Conservation (phyloP, 2,113 vertebrate species). For the Pseudopipra pipra region DNA sequence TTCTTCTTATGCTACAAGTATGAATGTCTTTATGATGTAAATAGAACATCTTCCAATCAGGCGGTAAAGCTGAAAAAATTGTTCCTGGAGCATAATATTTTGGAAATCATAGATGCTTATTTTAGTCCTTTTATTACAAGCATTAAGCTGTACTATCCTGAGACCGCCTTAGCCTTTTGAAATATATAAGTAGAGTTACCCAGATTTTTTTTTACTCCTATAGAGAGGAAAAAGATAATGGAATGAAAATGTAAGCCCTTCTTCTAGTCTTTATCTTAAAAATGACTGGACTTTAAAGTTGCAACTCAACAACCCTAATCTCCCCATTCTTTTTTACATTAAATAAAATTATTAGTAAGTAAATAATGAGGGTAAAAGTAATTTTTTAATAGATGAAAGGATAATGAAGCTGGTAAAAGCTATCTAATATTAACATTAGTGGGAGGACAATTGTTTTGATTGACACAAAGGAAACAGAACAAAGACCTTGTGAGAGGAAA, state of each 20-base stretch:
- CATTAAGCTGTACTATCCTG: background rate
- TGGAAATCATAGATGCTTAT: background rate
- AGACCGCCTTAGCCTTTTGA: background rate
- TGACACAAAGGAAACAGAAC: background rate
- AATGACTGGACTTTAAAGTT: background rate
- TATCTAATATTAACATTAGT: background rate
- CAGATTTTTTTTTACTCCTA: background rate
- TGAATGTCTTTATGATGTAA: background rate
- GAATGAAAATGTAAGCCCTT: background rate
- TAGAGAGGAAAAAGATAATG: background rate
- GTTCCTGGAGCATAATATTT: background rate
- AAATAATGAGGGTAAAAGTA: background rate
- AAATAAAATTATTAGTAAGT: background rate
- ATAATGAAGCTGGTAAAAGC: background rate
- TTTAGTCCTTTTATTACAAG: background rate
- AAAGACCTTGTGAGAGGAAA: background rate
- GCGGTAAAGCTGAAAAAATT: background rate
- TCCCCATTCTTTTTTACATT: background rate
- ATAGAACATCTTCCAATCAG: background rate
- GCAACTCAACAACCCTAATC: fast-evolving
- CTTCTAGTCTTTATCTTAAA: background rate
- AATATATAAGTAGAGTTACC: background rate
- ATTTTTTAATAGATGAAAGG: background rate
- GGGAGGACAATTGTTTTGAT: background rate
- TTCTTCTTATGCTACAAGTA: background rate